Base-by-base conservation (phyloP, 2,113 vertebrate species). In the Epinephelus fuscoguttatus region DNA sequence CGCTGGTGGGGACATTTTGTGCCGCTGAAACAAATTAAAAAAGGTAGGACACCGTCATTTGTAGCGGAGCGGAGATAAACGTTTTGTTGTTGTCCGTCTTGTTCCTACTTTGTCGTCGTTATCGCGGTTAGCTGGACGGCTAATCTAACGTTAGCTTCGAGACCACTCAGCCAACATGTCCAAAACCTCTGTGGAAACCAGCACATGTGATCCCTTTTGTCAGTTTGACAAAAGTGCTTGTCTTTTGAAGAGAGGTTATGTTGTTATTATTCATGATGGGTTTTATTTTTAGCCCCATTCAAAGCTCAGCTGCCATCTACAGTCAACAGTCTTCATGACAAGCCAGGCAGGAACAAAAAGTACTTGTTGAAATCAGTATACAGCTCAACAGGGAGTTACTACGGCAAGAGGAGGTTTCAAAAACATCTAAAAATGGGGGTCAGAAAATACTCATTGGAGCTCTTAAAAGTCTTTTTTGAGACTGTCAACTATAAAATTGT, bases 121-220 rank as follows among this genome's bases (percentile, higher is more conserved):
- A 12, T 78, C 37, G 50, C 69, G 49, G 70, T 87, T 93, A 93
- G 91, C 91, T 25, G 6, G 18, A 19, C 40, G 19, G 92, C 78
- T 91, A 92, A 84, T 40, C 14, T 21, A 2, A 4, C 60, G 74
- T 70, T 86, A 81, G 90, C 81, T 37, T 60, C 11, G 19, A 55
- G 9, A 37, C 1, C 59, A n/a, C 5, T 8, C 56, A 12, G 57
- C 17, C 15, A 37, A 33, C 52, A 17, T 37, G 10, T 2, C 17
- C 50, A 0, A 13, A 60, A 23, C 7, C 27, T 2, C 49, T 19
- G 4, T 7, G 6, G 25, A 55, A 57, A 27, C 2, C 6, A 18
- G 8, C 3, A 2, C 11, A 37, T 0, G 19, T 23, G 13, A 40
- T 33, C 14, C 12, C 9, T 14, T 30, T 18, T 30, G 6, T 27